Percentiles rank a stretch among this genome's conserved stretches.
phyloP scores from a whole-genome alignment of 2,888 invertebrate species.

The Endotricha flammealis region DNA sequence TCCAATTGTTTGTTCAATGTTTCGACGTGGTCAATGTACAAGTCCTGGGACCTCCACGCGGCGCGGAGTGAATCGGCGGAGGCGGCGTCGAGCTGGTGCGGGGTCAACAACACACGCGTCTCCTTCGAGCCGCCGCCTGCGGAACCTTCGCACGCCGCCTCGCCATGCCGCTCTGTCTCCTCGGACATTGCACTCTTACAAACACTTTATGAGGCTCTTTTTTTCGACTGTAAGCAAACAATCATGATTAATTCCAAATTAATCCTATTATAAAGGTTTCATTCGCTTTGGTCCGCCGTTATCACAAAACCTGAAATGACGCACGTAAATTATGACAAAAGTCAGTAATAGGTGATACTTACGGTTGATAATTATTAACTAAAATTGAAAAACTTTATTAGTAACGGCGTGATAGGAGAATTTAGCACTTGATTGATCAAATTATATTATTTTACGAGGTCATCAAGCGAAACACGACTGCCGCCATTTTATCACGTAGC shows the following conservation, averaged over 20 bases:
- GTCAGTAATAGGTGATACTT: constrained; percentile 12
- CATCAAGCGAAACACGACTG: constrained; percentile 46
- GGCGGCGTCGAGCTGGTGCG: constrained; percentile 81
- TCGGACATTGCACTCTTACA: constrained; percentile 75
- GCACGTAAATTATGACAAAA: constrained; percentile 8
- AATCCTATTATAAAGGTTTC: constrained; percentile 22
- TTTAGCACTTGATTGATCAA: constrained; percentile 29
- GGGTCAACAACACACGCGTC: constrained; percentile 80
- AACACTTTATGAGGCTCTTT: constrained; percentile 56
- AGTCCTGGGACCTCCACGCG: constrained; percentile 87
- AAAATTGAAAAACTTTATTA: constrained; percentile 12
- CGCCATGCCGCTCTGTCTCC: constrained; percentile 69
- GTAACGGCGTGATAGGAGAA: constrained; percentile 14
- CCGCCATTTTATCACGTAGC: constrained; percentile 67
- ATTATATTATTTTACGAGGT: constrained; percentile 39
- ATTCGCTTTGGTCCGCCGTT: constrained; percentile 54
- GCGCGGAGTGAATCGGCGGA: constrained; percentile 81
- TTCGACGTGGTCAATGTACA: constrained; percentile 86
- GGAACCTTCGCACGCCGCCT: constrained; percentile 60
- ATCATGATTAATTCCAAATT: constrained; percentile 47
- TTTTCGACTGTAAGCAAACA: constrained; percentile 69
- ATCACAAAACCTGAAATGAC: constrained; percentile 48
- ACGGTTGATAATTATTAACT: constrained; percentile 13
- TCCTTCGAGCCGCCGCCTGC: constrained; percentile 67
- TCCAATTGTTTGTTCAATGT: constrained; percentile 85